Percentiles rank a stretch among this genome's conserved stretches.
phyloP scores from a whole-genome alignment of 2,888 invertebrate genomes.

The Lypha dubia region DNA sequence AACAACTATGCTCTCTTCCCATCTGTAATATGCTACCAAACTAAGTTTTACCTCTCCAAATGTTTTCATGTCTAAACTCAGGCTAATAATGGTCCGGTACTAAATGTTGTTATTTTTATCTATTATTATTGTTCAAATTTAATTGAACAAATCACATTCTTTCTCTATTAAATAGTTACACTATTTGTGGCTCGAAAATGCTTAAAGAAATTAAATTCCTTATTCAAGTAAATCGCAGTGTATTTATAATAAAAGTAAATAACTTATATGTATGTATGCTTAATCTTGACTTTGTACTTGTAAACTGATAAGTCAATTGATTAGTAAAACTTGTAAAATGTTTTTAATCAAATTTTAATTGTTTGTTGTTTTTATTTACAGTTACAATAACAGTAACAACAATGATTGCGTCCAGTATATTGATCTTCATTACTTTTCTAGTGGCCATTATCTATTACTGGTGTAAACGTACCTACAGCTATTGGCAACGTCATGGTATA shows the following conservation, averaged over 20 bases:
- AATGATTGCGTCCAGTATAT: slow-evolving; percentile 76
- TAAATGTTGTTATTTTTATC: too few relatives aligned
- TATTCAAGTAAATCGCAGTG: too few relatives aligned
- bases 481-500: slow-evolving; percentile 82
- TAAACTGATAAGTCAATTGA: slow-evolving; percentile 23
- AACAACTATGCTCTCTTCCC: too few relatives aligned
- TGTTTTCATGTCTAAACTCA: too few relatives aligned
- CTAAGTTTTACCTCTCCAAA: too few relatives aligned
- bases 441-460: slow-evolving; percentile 76
- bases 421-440: slow-evolving; percentile 74
- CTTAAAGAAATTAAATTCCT: too few relatives aligned
- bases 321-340: not conserved
- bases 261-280: not conserved
- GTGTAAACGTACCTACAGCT: slow-evolving; percentile 81
- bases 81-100: too few relatives aligned
- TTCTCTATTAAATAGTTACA: too few relatives aligned
- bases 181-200: too few relatives aligned
- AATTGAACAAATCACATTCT: too few relatives aligned
- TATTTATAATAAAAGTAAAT: not conserved
- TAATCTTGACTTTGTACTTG: not conserved
- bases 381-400: not conserved
- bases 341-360: not conserved
- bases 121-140: too few relatives aligned
- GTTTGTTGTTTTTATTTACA: slow-evolving; percentile 1
- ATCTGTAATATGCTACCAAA: too few relatives aligned